Evolutionary conservation across 2,797 vertebrate genomes (phyloP).

Genomic region (Tachyglossus aculeatus): DNA sequence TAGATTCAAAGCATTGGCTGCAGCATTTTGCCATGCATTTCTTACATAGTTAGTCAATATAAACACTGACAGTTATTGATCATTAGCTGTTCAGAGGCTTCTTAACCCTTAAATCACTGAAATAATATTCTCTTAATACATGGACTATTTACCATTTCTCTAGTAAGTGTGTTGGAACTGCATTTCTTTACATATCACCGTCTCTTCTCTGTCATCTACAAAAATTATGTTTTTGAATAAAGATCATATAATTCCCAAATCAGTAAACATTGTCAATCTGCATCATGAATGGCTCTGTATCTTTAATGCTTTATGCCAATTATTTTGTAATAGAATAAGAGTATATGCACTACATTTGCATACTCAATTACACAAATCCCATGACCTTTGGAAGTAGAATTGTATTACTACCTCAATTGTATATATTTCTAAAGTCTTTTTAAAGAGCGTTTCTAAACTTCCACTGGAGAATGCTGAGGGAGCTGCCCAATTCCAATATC

Average conservation of each 20-base stretch:
- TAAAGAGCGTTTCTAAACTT: no score
- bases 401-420: no score
- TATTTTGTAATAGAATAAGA: no score
- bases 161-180: conserved; percentile 7
- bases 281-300: no score
- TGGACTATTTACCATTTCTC: conserved; percentile 20
- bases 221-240: conserved; percentile 1
- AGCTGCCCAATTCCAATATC: no score
- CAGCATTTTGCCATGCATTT: conserved; percentile 20
- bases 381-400: no score
- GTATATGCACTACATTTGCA: no score
- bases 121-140: conserved; percentile 37
- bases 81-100: conserved; percentile 36
- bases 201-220: conserved; percentile 36
- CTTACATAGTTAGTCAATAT: conserved; percentile 42
- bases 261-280: background rate
- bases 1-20: conserved; percentile 20
- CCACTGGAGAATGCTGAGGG: no score
- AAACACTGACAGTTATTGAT: conserved; percentile 44
- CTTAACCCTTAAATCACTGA: conserved; percentile 43
- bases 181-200: background rate
- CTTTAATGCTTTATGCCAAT: no score
- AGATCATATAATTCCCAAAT: conserved; percentile 16
- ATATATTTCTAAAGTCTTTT: no score
- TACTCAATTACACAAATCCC: no score